These are phyloP conservation scores for Pteronotus mesoamericanus DNA, from an alignment of 2,797 vertebrate species.

Conservation along the genomic window DNA sequence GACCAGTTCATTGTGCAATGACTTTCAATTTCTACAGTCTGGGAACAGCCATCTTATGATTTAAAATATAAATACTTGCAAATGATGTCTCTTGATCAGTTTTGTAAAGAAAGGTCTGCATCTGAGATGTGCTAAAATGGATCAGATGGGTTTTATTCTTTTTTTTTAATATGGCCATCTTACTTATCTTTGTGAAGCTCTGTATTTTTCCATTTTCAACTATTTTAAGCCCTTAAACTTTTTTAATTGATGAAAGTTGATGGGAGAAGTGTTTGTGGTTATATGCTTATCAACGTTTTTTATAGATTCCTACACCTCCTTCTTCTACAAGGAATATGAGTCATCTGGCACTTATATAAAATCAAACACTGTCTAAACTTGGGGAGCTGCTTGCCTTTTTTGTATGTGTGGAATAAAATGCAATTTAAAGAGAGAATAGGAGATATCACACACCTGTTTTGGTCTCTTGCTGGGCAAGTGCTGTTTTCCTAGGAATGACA, in stretches of 20 bases:
- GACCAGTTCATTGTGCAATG: neutral
- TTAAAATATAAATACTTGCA: slow-evolving; percentile 41
- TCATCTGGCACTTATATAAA: slow-evolving; percentile 48
- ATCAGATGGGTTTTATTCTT: neutral
- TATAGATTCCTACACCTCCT: slow-evolving; percentile 2
- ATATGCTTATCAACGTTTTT: slow-evolving; percentile 34
- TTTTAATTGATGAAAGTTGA: neutral
- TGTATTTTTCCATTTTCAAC: slow-evolving; percentile 5
- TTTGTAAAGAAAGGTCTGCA: slow-evolving; percentile 19
- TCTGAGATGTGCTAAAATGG: neutral
- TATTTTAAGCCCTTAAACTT: neutral
- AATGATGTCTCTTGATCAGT: neutral
- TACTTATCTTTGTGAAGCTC: neutral
- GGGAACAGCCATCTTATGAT: neutral
- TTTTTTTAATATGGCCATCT: neutral
- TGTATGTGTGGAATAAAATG: neutral
- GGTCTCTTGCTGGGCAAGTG: neutral
- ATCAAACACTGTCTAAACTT: neutral
- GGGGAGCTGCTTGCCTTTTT: neutral
- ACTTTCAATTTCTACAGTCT: neutral
- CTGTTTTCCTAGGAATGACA: neutral
- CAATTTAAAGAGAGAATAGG: neutral
- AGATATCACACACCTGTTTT: slow-evolving; percentile 13
- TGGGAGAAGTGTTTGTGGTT: slow-evolving; percentile 27
- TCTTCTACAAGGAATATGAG: slow-evolving; percentile 41